Evolutionary conservation across 2,113 vertebrate species (phyloP).

Genomic region (Dasyprocta punctata): DNA sequence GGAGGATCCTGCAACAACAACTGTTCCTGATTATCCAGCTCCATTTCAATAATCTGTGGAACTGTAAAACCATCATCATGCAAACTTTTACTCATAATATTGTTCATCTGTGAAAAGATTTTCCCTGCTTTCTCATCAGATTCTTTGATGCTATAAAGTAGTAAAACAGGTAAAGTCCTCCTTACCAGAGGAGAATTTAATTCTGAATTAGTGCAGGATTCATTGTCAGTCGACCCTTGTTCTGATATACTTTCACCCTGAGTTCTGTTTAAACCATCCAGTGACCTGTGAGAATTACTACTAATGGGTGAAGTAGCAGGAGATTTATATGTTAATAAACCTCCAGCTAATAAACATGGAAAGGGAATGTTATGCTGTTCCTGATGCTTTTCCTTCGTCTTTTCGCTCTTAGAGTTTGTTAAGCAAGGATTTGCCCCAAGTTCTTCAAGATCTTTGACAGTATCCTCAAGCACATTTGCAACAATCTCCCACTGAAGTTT

Average conservation of each 20-base stretch:
- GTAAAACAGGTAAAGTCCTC: slow-evolving; percentile 96
- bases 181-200: slow-evolving; percentile 92
- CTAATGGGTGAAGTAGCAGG: slow-evolving; percentile 92
- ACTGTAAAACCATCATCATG: slow-evolving; percentile 99
- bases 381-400: slow-evolving; percentile 94
- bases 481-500: slow-evolving; percentile 99
- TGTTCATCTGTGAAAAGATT: slow-evolving; percentile 99
- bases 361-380: slow-evolving; percentile 99
- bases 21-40: slow-evolving; percentile 98
- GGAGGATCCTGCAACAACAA: slow-evolving; percentile 98
- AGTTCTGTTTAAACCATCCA: slow-evolving; percentile 95
- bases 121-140: slow-evolving; percentile 98
- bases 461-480: slow-evolving; percentile 98
- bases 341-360: slow-evolving; percentile 97
- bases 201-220: slow-evolving; percentile 94
- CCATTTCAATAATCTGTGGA: slow-evolving; percentile 99
- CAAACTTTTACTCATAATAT: slow-evolving; percentile 97
- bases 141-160: slow-evolving; percentile 98
- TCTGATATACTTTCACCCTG: slow-evolving; percentile 93
- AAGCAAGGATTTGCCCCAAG: slow-evolving; percentile 95
- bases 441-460: slow-evolving; percentile 98
- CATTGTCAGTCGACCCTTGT: slow-evolving; percentile 97
- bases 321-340: slow-evolving; percentile 96
- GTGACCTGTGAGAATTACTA: slow-evolving; percentile 91
- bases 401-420: slow-evolving; percentile 93